phyloP scores from a whole-genome alignment of 92 coral and sea anemone genomes.

The Epizoanthus ramosus region DNA sequence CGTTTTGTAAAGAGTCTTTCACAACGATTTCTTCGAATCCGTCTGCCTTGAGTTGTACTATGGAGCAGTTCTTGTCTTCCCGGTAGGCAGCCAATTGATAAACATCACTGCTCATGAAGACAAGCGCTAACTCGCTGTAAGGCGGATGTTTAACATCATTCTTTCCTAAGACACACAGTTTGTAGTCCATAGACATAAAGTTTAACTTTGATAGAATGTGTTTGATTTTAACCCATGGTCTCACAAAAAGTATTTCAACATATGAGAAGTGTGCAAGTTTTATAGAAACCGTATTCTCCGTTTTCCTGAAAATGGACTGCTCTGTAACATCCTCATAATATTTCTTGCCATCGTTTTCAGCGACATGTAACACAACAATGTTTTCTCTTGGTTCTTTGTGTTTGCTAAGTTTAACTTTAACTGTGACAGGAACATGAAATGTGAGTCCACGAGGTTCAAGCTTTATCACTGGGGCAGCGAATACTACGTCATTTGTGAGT shows the following conservation, averaged over 20 bases:
- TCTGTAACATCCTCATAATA: not conserved
- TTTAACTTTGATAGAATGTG: not conserved
- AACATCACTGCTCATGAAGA: not conserved
- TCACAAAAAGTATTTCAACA: slow-evolving; percentile 2
- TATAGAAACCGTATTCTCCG: not conserved
- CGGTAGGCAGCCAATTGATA: not conserved
- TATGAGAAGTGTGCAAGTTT: not conserved
- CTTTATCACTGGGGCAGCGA: not conserved
- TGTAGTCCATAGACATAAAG: not conserved
- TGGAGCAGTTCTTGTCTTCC: not conserved
- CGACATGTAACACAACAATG: not conserved
- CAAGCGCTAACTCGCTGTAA: not conserved
- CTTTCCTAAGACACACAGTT: slow-evolving; percentile 1
- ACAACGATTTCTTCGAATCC: slow-evolving; percentile 1
- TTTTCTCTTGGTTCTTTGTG: not conserved
- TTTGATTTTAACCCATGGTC: not conserved
- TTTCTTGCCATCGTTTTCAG: not conserved
- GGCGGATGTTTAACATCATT: not conserved
- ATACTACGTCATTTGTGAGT: not conserved
- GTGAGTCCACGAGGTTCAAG: not conserved
- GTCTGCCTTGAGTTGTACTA: not conserved
- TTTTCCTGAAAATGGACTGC: not conserved
- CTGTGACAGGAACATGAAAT: not conserved
- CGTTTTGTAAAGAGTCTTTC: not conserved
- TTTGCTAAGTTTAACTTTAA: not conserved